Evolutionary conservation across 2,888 invertebrate species (phyloP), one percentile per base, ranked within the genome.

Genomic region (Tiliacea aurago): DNA sequence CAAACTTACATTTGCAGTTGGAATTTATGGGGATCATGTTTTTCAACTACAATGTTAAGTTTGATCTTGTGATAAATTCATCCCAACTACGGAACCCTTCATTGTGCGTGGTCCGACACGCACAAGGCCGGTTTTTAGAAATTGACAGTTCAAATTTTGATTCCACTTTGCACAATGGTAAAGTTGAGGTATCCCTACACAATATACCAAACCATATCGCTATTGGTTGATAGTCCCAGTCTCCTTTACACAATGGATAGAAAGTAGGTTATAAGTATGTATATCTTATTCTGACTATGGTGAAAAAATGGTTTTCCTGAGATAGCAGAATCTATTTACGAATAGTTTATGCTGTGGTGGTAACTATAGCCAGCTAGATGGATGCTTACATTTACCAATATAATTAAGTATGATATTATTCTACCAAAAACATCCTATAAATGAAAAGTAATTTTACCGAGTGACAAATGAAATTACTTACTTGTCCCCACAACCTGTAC

Each of bases 401-500:
- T 13, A 33, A 13, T 41, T 37, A 9, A 41, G n/a, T 47, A 23
- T 15, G 5, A 49, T 28, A 65, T 49, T 9, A 49, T 66, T 69
- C 9, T 49, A 65, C 15, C 4, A 41, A 49, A 37, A 49, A 9
- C 15, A 9, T 15, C 10, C 47, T n/a, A n/a, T 6, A 41, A 66
- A n/a, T n/a, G 1, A 10, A 28, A 20, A 28, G 28, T 23, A 18
- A 18, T n/a, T 6, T 45, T 67, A 20, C 0, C 7, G 18, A 59
- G 37, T 28, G 23, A 45, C 61, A 58, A 13, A 59, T 47, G 23
- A 61, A 64, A 56, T 49, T 69, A 90, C 94, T 94, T 94, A 97
- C 97, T 95, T 96, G 89, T 97, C 96, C 61, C 96, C 95, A 86
- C 97, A 97, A 81, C 96, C 96, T 49, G 92, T 95, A 86, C 97